Percentiles rank a stretch among this genome's conserved stretches.
These are phyloP conservation scores for Desoria tigrina DNA, from an alignment of 2,888 invertebrate genomes.

Conservation along the genomic window DNA sequence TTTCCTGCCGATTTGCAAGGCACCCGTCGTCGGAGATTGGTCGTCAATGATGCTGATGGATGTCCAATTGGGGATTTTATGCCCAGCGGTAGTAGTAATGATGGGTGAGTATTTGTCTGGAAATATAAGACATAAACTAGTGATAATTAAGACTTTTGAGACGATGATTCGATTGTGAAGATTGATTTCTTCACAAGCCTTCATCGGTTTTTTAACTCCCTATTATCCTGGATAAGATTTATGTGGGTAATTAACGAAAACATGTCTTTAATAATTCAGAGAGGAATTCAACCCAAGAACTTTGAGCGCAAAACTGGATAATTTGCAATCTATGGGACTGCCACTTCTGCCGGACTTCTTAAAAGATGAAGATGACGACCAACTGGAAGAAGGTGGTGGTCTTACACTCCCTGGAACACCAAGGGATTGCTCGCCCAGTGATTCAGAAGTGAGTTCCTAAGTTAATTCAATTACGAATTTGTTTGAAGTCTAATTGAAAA, in stretches of 20 bases:
- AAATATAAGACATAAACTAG: not conserved
- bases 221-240: too few relatives aligned
- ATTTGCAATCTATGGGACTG: conserved; percentile 40
- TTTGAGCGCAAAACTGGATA: conserved; percentile 42
- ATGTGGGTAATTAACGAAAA: too few relatives aligned
- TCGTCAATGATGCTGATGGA: conserved; percentile 5
- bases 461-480: too few relatives aligned
- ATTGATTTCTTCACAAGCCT: too few relatives aligned
- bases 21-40: not conserved
- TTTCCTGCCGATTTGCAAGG: too few relatives aligned
- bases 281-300: conserved; percentile 35
- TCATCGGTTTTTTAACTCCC: too few relatives aligned
- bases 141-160: too few relatives aligned
- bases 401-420: conserved; percentile 53
- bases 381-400: conserved; percentile 49
- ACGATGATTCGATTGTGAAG: too few relatives aligned
- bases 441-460: conserved; percentile 47
- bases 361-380: conserved; percentile 43
- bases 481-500: too few relatives aligned
- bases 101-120: conserved; percentile 15
- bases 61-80: conserved; percentile 4
- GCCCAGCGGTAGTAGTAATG: not conserved
- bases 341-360: conserved; percentile 48
- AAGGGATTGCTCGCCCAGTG: conserved; percentile 46
- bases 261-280: conserved; percentile 17